Evolutionary conservation across 2,888 invertebrate genomes (phyloP).

Genomic region (Limnephilus lunatus): DNA sequence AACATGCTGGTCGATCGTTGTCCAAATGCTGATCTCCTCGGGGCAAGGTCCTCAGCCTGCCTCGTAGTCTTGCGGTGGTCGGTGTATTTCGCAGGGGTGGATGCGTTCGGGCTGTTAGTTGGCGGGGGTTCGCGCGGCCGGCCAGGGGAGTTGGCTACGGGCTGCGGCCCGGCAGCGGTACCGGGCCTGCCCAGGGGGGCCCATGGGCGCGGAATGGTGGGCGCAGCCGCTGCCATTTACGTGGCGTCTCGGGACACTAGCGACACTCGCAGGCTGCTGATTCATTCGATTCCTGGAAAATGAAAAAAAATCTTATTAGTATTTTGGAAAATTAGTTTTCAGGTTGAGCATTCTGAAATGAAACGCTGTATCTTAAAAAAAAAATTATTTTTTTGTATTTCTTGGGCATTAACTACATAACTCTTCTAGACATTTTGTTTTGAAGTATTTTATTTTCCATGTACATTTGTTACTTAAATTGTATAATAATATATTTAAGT

Average conservation of each 20-base stretch:
- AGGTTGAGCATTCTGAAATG: neutral
- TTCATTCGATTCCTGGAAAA: constrained; percentile 49
- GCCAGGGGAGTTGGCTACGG: constrained; percentile 49
- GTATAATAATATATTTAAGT: no score
- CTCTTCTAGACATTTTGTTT: no score
- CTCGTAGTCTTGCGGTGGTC: constrained; percentile 5
- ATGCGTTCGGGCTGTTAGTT: neutral
- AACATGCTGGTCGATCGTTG: neutral
- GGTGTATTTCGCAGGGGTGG: neutral
- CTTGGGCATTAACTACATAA: no score
- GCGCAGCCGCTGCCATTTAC: constrained; percentile 45
- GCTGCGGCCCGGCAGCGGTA: constrained; percentile 36
- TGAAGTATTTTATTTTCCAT: no score
- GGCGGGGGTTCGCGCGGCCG: constrained; percentile 3
- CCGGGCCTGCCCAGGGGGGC: constrained; percentile 38
- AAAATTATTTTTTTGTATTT: no score
- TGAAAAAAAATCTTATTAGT: neutral
- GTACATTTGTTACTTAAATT: no score
- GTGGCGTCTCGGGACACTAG: constrained; percentile 14
- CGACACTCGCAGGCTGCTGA: constrained; percentile 16
- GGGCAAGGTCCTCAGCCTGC: neutral
- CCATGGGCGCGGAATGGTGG: constrained; percentile 35
- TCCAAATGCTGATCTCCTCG: neutral
- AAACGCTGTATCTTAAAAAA: neutral
- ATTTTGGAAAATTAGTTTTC: neutral